Base-by-base conservation (phyloP, 1,140 invertebrate genomes). In the Atta colombica region DNA sequence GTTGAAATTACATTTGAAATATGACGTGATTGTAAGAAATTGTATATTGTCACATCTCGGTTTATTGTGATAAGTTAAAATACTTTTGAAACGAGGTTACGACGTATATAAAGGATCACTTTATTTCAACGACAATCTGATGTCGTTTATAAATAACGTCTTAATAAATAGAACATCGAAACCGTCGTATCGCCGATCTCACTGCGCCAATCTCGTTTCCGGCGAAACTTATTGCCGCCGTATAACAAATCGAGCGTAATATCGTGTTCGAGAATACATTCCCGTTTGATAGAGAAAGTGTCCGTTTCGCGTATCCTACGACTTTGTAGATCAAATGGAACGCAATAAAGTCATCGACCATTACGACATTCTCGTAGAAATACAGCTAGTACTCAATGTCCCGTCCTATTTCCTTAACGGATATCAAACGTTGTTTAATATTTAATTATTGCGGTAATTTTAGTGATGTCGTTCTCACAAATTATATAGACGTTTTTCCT, bases 301-400 rank as follows among this genome's bases (percentile, higher is more conserved):
- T 89, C 87, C 89, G 80, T 92, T 91, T 91, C 88, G 85, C 85
- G 89, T 91, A 89, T 91, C 85, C 89, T 85, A 89, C 85, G 61
- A 68, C 75, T 45, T 45, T 45, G 39, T 45, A 25, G 65, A 86
- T 45, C 87, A 84, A 92, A 85, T 90, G 88, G 75, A 84, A 68
- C 77, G 88, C 87, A 90, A 92, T 92, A 92, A 92, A 92, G 90
- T 92, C 87, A 92, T 92, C 91, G 92, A 87, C 88, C 85, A 89
- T 92, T 92, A 92, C 89, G 87, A 87, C 84, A 90, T 87, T 87
- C 86, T 45, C 69, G 69, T n/a, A 49, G 39, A 61, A 35, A 74
- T 51, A 39, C 39, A 49, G 25, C 16, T 45, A 4, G 14, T 77
- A 14, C 28, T 60, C 18, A 21, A 31, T 31, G 49, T 77, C 14